These are phyloP conservation scores for Okamejei kenojei DNA, from an alignment of 2,797 vertebrate genomes.

Conservation along the genomic window DNA sequence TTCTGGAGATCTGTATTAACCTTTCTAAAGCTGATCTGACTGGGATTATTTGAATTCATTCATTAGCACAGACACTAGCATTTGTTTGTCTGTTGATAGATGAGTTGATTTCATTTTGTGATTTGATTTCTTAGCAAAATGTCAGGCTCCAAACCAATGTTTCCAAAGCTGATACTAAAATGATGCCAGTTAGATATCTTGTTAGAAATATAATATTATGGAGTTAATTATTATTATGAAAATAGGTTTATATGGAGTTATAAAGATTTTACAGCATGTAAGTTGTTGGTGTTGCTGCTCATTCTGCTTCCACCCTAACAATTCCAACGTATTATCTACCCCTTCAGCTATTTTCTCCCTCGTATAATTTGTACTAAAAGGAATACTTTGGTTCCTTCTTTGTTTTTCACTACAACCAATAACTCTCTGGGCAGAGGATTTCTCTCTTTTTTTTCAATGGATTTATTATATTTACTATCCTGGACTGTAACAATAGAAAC, in stretches of 20 bases:
- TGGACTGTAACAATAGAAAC: neutral
- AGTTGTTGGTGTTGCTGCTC: too few species aligned
- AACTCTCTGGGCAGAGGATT: neutral
- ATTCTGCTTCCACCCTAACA: neutral
- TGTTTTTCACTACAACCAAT: neutral
- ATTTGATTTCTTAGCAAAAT: neutral
- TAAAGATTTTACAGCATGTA: neutral
- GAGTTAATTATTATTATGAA: neutral
- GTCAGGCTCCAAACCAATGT: neutral
- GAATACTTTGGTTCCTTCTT: neutral
- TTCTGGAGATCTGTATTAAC: neutral
- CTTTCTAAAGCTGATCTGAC: conserved; percentile 21
- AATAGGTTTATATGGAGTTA: neutral
- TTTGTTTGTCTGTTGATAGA: conserved; percentile 12
- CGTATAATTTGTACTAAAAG: neutral
- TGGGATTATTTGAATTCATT: conserved; percentile 10
- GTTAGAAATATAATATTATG: neutral
- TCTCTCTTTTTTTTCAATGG: neutral
- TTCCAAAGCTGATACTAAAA: neutral
- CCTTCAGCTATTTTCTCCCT: neutral
- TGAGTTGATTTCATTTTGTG: conserved; percentile 21
- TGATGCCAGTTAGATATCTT: neutral
- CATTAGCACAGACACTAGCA: conserved; percentile 19
- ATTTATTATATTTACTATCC: neutral
- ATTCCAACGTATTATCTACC: neutral